A percentile compares a stretch with the other conserved stretches of the same genome.
Conservation (phyloP, 2,113 vertebrate species). For the Anhinga anhinga region DNA sequence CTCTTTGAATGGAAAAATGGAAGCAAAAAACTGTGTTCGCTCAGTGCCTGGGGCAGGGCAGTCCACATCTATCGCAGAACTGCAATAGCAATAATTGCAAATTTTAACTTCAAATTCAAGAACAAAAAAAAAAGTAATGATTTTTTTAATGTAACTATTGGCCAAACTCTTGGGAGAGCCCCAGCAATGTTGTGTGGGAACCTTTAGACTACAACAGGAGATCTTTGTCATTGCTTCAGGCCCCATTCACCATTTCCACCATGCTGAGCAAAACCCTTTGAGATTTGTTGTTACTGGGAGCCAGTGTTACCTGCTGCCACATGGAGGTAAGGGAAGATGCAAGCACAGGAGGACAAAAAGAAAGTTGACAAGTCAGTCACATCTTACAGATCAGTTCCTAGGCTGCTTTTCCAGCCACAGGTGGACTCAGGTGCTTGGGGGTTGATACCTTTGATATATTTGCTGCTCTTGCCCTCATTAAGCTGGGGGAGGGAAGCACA, state of each 20-base stretch:
- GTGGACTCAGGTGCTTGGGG: neutral
- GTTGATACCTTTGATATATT: neutral
- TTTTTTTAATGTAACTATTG: neutral
- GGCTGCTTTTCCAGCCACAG: neutral
- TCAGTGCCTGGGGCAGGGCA: neutral
- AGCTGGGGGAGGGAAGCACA: rapidly evolving
- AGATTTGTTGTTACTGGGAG: neutral
- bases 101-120: neutral
- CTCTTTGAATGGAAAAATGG: too few species aligned
- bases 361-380: neutral
- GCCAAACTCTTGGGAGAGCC: neutral
- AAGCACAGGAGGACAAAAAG: neutral
- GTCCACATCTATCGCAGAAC: rapidly evolving
- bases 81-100: rapidly evolving
- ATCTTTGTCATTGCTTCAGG: neutral
- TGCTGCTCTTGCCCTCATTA: neutral
- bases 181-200: neutral
- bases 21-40: rapidly evolving
- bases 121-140: neutral
- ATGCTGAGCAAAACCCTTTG: neutral
- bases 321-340: neutral
- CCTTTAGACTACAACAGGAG: neutral
- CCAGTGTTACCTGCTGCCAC: neutral
- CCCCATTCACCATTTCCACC: neutral
- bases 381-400: neutral